Percentiles rank a stretch among this genome's conserved stretches.
phyloP scores from a whole-genome alignment of 2,888 invertebrate genomes.

The Eurytoma californica region DNA sequence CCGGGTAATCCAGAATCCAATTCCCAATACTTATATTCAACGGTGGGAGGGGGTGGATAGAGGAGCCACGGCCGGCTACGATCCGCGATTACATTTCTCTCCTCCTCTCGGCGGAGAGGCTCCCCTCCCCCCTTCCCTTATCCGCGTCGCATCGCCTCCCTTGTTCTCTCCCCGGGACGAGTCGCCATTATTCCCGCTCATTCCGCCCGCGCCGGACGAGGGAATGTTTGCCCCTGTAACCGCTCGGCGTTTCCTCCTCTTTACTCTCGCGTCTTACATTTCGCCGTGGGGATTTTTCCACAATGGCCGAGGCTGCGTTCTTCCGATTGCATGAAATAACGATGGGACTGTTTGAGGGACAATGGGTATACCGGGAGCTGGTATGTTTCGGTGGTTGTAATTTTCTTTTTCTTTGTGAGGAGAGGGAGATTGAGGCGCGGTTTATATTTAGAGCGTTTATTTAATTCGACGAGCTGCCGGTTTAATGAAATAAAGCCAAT shows the following conservation, averaged over 20 bases:
- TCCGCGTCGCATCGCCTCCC: conserved; percentile 7
- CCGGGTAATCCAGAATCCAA: conserved; percentile 35
- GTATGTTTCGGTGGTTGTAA: too few species aligned
- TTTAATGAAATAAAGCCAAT: not conserved
- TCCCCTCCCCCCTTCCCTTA: conserved; percentile 14
- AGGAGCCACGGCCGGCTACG: conserved; percentile 2
- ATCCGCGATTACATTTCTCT: conserved; percentile 29
- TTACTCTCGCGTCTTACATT: too few species aligned
- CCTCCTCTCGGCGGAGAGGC: too few species aligned
- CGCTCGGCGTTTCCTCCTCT: too few species aligned
- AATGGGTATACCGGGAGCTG: too few species aligned
- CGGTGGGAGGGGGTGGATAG: too few species aligned
- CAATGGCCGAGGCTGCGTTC: too few species aligned
- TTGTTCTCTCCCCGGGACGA: not conserved
- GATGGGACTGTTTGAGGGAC: too few species aligned
- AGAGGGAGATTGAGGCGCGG: too few species aligned
- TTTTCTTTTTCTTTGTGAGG: too few species aligned
- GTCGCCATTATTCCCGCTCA: not conserved
- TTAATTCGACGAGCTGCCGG: not conserved
- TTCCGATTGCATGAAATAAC: too few species aligned
- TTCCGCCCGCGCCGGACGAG: not conserved
- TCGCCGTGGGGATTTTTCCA: too few species aligned
- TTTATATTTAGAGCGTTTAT: not conserved
- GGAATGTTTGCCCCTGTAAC: not conserved
- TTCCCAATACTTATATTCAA: conserved; percentile 30